Percentiles rank a stretch among this genome's conserved stretches.
Conservation (phyloP, 2,797 vertebrate genomes). For the Erpetoichthys calabaricus region DNA sequence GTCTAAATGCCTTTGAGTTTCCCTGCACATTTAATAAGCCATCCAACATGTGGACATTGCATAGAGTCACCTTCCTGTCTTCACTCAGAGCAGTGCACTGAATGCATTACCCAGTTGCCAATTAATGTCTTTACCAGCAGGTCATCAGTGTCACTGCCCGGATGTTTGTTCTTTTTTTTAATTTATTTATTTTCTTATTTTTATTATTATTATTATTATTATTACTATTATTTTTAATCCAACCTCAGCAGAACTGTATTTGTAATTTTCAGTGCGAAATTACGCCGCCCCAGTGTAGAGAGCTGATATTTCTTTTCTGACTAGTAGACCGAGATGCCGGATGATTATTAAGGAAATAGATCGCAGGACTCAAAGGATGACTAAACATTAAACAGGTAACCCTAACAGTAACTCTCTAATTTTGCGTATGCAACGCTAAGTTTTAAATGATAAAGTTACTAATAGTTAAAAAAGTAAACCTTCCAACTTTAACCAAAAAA, state of each 20-base stretch:
- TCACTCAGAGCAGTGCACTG: conserved; percentile 67
- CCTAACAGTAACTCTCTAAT: conserved; percentile 85
- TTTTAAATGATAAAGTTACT: conserved; percentile 87
- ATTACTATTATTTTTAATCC: conserved; percentile 40
- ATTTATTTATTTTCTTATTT: conserved; percentile 34
- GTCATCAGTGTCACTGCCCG: conserved; percentile 74
- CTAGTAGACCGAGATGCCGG: conserved; percentile 89
- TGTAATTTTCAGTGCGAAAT: conserved; percentile 87
- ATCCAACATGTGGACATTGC: conserved; percentile 70
- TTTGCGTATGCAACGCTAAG: conserved; percentile 72
- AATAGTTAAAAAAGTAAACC: conserved; percentile 99
- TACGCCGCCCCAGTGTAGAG: conserved; percentile 73
- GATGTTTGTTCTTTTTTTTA: conserved; percentile 51
- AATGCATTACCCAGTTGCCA: conserved; percentile 61
- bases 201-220: conserved; percentile 12
- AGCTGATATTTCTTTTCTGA: conserved; percentile 93
- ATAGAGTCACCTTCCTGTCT: conserved; percentile 72
- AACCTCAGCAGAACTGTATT: conserved; percentile 73
- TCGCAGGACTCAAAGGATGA: conserved; percentile 95
- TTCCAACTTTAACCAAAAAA: conserved; percentile 69
- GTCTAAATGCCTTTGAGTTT: conserved; percentile 69
- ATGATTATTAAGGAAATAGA: conserved; percentile 89
- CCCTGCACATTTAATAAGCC: conserved; percentile 65
- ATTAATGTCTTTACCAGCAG: conserved; percentile 66
- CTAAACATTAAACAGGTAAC: conserved; percentile 99